Percentiles rank a stretch among this genome's conserved stretches.
phyloP scores from a whole-genome alignment of 2,888 invertebrate species.

The Seira sanloemensis region DNA sequence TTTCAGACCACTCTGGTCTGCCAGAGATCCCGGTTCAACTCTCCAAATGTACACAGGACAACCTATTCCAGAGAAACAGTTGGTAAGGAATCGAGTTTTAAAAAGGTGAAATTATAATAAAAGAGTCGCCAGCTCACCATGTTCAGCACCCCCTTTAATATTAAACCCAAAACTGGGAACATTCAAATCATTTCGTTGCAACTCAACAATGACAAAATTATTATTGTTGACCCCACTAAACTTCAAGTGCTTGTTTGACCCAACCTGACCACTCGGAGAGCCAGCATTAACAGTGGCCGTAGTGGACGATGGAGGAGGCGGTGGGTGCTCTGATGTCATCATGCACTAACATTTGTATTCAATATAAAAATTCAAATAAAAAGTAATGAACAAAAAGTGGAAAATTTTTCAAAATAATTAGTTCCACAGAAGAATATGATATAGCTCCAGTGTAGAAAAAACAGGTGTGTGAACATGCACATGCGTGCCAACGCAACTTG shows the following conservation, averaged over 20 bases:
- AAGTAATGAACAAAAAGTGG: constrained; percentile 6
- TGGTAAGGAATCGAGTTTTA: background rate
- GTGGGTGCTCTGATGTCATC: constrained; percentile 5
- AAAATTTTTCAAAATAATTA: constrained; percentile 12
- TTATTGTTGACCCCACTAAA: constrained; percentile 33
- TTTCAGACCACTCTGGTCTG: constrained; percentile 90
- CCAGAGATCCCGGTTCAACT: constrained; percentile 92
- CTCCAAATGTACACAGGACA: constrained; percentile 88
- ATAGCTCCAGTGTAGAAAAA: constrained; percentile 13
- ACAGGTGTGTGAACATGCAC: constrained; percentile 14
- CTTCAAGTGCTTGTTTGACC: constrained; percentile 8
- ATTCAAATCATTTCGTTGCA: constrained; percentile 37
- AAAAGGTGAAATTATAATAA: background rate
- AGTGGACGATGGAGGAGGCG: background rate
- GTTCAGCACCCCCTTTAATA: constrained; percentile 71
- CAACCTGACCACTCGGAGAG: background rate
- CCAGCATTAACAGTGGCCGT: background rate
- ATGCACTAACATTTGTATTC: constrained; percentile 9
- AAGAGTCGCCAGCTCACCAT: constrained; percentile 54
- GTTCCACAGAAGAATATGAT: background rate
- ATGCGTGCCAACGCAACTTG: constrained; percentile 5
- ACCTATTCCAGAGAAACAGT: constrained; percentile 40
- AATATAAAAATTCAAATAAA: constrained; percentile 3
- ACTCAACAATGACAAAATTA: constrained; percentile 41
- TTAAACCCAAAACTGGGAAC: constrained; percentile 70